Evolutionary conservation across 2,888 invertebrate species (phyloP).

Genomic region (Agriotes lineatus): DNA sequence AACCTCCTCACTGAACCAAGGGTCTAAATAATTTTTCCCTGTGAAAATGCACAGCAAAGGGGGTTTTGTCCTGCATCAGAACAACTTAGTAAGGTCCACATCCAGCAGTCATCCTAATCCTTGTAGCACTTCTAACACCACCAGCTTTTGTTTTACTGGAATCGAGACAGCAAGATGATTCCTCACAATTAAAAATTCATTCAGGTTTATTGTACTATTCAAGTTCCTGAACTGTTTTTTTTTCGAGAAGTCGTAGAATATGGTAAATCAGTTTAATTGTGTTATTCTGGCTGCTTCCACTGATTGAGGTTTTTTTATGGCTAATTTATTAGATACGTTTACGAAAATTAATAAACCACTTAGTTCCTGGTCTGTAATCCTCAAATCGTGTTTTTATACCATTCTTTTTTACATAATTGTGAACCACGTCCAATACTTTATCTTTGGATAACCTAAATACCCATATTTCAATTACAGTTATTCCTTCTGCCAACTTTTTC

Average conservation of each 20-base stretch:
- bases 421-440: slow-evolving; percentile 22
- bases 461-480: slow-evolving; percentile 15
- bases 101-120: slow-evolving; percentile 49
- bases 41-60: too few species aligned
- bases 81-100: too few species aligned
- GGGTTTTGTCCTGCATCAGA: too few species aligned
- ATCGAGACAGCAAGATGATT: too few species aligned
- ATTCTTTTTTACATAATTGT: slow-evolving; percentile 14
- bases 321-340: slow-evolving; percentile 44
- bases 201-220: slow-evolving; percentile 49
- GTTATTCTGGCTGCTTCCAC: slow-evolving; percentile 47
- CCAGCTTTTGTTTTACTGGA: slow-evolving; percentile 41
- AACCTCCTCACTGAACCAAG: slow-evolving; percentile 30
- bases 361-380: slow-evolving; percentile 49
- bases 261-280: slow-evolving; percentile 46
- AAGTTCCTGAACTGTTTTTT: too few species aligned
- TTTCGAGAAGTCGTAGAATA: slow-evolving; percentile 45
- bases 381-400: too few species aligned
- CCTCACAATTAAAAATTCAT: slow-evolving; percentile 48
- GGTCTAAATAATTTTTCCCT: too few species aligned
- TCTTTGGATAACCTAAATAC: slow-evolving; percentile 7
- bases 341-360: slow-evolving; percentile 49
- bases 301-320: slow-evolving; percentile 48
- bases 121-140: slow-evolving; percentile 28
- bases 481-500: too few species aligned